Conservation (phyloP, 2,888 invertebrate species). For the Geophilus truncorum region DNA sequence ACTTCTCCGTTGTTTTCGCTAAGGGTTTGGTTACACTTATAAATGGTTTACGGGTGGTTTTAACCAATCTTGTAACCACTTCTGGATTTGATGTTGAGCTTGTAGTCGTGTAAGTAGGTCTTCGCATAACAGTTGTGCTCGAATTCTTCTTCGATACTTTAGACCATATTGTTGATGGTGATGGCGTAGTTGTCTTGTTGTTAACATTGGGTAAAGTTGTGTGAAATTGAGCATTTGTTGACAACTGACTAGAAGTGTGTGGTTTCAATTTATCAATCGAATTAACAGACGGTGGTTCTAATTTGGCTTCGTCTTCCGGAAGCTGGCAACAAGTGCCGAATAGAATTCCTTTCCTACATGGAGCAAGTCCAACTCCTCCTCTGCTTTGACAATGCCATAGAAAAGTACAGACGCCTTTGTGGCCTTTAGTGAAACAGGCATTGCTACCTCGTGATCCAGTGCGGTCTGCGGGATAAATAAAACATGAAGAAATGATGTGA, state of each 20-base stretch:
- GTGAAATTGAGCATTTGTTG: not conserved
- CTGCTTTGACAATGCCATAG: conserved; percentile 79
- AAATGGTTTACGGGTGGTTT: not conserved
- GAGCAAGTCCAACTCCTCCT: conserved; percentile 76
- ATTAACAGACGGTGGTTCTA: not conserved
- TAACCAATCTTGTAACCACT: not conserved
- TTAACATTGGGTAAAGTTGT: not conserved
- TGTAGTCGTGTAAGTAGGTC: not conserved
- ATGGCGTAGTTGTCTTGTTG: not conserved
- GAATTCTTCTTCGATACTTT: not conserved
- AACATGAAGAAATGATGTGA: not conserved
- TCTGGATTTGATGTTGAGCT: not conserved
- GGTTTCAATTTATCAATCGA: not conserved
- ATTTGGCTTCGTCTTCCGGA: conserved; percentile 40
- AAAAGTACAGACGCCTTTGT: conserved; percentile 84
- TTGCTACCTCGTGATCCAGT: not conserved
- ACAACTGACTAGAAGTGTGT: not conserved
- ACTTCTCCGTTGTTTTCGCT: not conserved
- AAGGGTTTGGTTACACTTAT: not conserved
- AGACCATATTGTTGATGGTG: not conserved
- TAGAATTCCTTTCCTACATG: conserved; percentile 88
- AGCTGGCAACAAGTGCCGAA: conserved; percentile 86
- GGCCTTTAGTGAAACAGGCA: conserved; percentile 43
- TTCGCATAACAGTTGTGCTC: not conserved
- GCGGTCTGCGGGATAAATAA: not conserved